Conservation (phyloP, 2,888 invertebrate genomes). For the Machimus rusticus region DNA sequence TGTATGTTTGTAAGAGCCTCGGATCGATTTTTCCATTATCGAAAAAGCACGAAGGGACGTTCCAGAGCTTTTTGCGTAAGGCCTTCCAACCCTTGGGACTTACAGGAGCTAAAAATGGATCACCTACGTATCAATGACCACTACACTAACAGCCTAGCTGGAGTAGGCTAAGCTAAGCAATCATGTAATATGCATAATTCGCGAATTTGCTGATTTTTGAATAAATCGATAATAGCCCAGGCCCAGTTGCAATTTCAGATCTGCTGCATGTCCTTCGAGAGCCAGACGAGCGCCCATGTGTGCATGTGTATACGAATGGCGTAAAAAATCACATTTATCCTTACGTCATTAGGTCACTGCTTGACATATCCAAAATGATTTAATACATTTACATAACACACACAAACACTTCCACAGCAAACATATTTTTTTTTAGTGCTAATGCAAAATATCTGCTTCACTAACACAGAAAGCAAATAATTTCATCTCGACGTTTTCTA, state of each 20-base stretch:
- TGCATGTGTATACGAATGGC: background rate
- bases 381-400: conserved; percentile 31
- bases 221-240: background rate
- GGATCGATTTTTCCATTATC: conserved; percentile 38
- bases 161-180: background rate
- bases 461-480: conserved; percentile 23
- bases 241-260: background rate
- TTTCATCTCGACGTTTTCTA: background rate
- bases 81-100: background rate
- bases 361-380: conserved; percentile 39
- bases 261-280: conserved; percentile 4
- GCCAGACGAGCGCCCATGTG: background rate
- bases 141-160: background rate
- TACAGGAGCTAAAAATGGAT: background rate
- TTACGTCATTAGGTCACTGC: conserved; percentile 35
- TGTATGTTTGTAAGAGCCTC: conserved; percentile 3
- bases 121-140: conserved; percentile 30
- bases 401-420: conserved; percentile 10
- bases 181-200: conserved; percentile 32
- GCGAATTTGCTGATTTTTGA: background rate
- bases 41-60: conserved; percentile 28
- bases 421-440: background rate
- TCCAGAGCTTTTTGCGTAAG: conserved; percentile 22
- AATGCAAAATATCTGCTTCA: background rate
- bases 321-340: conserved; percentile 24